Evolutionary conservation across 2,888 invertebrate species (phyloP).

Genomic region (Drosophila fungiperda): DNA sequence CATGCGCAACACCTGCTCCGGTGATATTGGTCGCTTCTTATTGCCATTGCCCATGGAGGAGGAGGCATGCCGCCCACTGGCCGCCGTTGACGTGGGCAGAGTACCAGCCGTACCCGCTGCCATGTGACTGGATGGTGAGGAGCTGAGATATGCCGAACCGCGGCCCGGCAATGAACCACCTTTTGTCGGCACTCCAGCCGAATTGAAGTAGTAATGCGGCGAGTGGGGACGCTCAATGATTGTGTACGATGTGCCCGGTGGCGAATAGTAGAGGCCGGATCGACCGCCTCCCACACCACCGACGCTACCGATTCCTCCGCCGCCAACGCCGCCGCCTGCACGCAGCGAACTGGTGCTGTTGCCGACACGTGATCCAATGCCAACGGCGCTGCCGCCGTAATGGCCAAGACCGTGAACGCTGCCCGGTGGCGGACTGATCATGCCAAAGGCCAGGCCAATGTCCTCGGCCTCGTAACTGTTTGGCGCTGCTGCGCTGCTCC

Average conservation of each 20-base stretch:
- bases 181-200: constrained; percentile 84
- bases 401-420: constrained; percentile 62
- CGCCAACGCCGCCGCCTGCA: constrained; percentile 85
- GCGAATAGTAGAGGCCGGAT: constrained; percentile 92
- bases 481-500: constrained; percentile 75
- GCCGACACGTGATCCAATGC: constrained; percentile 76
- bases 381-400: constrained; percentile 49
- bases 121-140: constrained; percentile 87
- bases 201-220: constrained; percentile 87
- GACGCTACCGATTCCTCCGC: constrained; percentile 84
- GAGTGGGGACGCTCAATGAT: constrained; percentile 92
- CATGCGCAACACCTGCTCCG: constrained; percentile 91
- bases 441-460: constrained; percentile 81
- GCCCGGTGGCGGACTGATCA: constrained; percentile 81
- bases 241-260: constrained; percentile 95
- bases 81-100: constrained; percentile 84
- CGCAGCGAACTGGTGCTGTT: constrained; percentile 86
- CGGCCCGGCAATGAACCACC: constrained; percentile 85
- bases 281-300: constrained; percentile 85
- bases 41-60: constrained; percentile 72
- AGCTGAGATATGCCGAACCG: constrained; percentile 90
- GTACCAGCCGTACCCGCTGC: constrained; percentile 85
- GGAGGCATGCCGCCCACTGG: constrained; percentile 86
- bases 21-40: constrained; percentile 93
- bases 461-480: constrained; percentile 86